Conservation (phyloP, 1,140 invertebrate species). For the Platorchestia sp. region DNA sequence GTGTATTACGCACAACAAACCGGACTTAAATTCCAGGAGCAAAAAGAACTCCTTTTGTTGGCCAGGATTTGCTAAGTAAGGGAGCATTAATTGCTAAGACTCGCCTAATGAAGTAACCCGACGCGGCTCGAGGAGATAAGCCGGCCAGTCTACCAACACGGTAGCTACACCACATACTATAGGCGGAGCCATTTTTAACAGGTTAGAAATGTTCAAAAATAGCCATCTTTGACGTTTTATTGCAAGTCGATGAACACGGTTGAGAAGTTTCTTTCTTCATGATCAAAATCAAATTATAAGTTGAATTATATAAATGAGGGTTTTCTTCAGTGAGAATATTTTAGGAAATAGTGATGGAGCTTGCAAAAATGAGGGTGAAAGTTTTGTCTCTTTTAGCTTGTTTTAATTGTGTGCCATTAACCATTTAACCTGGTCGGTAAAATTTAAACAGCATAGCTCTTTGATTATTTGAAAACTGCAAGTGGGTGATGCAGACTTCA, state of each 20-base stretch:
- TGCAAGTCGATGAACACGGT: neutral
- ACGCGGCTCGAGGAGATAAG: neutral
- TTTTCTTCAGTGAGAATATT: too few species aligned
- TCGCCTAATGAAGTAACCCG: neutral
- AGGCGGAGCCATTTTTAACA: neutral
- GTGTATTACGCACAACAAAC: neutral
- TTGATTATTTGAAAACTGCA: too few species aligned
- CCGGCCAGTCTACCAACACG: neutral
- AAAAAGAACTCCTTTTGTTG: neutral
- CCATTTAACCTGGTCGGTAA: neutral
- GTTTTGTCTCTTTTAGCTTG: too few species aligned
- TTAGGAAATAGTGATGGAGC: too few species aligned
- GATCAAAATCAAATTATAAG: neutral
- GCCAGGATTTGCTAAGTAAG: neutral
- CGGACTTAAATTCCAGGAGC: neutral
- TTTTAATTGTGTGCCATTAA: neutral
- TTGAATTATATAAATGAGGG: too few species aligned
- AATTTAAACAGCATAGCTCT: too few species aligned
- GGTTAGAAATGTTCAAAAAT: neutral
- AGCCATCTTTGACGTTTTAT: neutral
- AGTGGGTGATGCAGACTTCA: too few species aligned
- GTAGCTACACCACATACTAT: neutral
- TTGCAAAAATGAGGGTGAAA: too few species aligned
- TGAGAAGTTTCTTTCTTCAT: neutral
- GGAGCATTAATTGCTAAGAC: neutral